phyloP scores from a whole-genome alignment of 92 coral and sea anemone genomes.

The Epizoanthus rinbou region DNA sequence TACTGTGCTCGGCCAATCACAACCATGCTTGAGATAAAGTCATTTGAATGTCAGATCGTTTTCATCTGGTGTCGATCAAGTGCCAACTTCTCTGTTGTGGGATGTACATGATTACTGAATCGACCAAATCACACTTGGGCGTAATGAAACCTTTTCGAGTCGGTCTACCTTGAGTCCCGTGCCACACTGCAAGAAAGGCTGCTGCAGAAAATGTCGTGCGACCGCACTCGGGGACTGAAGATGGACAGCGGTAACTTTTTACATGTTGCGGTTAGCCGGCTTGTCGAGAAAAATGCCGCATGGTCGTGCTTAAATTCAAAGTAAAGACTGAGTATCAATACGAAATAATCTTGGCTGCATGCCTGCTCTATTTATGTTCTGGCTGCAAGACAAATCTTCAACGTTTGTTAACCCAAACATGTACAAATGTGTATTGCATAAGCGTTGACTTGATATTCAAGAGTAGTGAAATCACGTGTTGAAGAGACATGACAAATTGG shows the following conservation, averaged over 20 bases:
- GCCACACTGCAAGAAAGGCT: background rate
- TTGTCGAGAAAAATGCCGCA: background rate
- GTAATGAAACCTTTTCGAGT: background rate
- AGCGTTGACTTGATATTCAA: background rate
- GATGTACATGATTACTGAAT: constrained; percentile 9
- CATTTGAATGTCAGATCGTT: constrained; percentile 10
- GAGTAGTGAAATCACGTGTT: background rate
- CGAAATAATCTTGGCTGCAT: background rate
- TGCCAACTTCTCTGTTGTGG: background rate
- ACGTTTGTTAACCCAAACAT: background rate
- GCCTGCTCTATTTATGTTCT: background rate
- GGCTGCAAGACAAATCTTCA: too few species aligned
- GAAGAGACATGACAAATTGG: background rate
- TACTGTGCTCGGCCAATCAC: background rate
- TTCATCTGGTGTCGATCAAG: constrained; percentile 15
- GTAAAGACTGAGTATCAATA: background rate
- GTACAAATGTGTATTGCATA: background rate
- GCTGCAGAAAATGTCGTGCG: background rate
- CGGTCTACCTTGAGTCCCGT: background rate
- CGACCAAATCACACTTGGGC: background rate
- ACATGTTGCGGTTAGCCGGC: too few species aligned
- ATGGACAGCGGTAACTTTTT: too few species aligned
- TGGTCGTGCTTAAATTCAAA: background rate
- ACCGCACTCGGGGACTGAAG: too few species aligned
- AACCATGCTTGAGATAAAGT: constrained; percentile 7